Base-by-base conservation (phyloP, 2,888 invertebrate species). In the Pristionchus fissidentatus region DNA sequence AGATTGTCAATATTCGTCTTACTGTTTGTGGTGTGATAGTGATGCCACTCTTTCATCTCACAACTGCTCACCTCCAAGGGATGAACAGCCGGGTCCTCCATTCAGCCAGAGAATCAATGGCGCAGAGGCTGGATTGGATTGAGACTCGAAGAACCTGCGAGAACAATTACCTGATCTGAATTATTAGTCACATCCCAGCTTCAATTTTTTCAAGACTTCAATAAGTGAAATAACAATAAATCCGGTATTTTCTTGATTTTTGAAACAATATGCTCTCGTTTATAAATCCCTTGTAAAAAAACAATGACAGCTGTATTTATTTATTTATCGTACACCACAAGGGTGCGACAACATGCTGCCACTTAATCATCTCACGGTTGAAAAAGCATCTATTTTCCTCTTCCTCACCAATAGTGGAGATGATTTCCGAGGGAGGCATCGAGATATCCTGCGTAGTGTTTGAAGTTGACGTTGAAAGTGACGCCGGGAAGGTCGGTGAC, bases 31-130 rank as follows among this genome's bases (percentile, higher is more conserved):
- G 1, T 2, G 1, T 22, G 22, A 22, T 57, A 15, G n/a, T 1
- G n/a, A 19, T 22, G 26, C 55, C 7, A 26, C 29, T 3, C 60
- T 7, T 60, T n/a, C 35, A 41, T 0, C 38, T 10, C 19, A n/a
- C 7, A 38, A 3, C 0, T 7, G 41, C 19, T 8, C 10, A 57
- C 88, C 89, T 32, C 85, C 85, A 43, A 93, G 88, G 13, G 93
- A 93, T 80, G 93, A 93, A 87, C 93, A 93, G 26, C 93, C 93
- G 29, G 93, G 93, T 46, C 93, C 93, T 19, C 93, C 93, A 88
- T 93, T 93, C 88, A 93, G 85, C 93, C 90, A 90, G 15, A 90
- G 84, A 7, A 93, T 92, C 0, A 93, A 83, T 26, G 93, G 93
- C 66, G 92, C 93, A n/a, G 81, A 88, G 5, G 79, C 41, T 4